These are phyloP conservation scores for Synanthedon andrenaeformis DNA, from an alignment of 2,888 invertebrate genomes.

Conservation along the genomic window DNA sequence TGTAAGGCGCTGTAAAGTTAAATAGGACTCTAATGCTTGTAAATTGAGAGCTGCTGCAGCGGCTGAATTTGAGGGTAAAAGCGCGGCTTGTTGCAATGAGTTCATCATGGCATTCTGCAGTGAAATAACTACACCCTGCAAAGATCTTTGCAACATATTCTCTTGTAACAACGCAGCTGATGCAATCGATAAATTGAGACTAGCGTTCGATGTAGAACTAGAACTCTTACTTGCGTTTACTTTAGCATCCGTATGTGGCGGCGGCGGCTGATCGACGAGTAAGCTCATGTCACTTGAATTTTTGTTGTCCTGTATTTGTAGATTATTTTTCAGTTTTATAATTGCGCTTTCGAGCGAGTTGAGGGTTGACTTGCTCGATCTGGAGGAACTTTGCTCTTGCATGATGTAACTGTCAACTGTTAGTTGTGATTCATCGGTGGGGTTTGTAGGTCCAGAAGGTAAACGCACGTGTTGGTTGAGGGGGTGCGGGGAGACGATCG, in stretches of 20 bases:
- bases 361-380: slow-evolving; percentile 55
- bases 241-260: slow-evolving; percentile 43
- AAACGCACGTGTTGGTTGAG: slow-evolving; percentile 11
- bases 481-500: slow-evolving; percentile 42
- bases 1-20: slow-evolving; percentile 84
- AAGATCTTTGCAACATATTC: slow-evolving; percentile 78
- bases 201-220: slow-evolving; percentile 45
- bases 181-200: slow-evolving; percentile 64
- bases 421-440: slow-evolving; percentile 15
- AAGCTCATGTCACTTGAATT: slow-evolving; percentile 47
- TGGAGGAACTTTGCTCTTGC: slow-evolving; percentile 65
- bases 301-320: slow-evolving; percentile 64
- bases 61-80: slow-evolving; percentile 84
- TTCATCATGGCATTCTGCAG: slow-evolving; percentile 88
- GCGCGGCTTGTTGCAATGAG: slow-evolving; percentile 85
- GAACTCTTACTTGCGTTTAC: slow-evolving; percentile 55
- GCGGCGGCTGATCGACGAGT: slow-evolving; percentile 42
- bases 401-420: slow-evolving; percentile 27
- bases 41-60: slow-evolving; percentile 87
- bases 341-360: slow-evolving; percentile 67
- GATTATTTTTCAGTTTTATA: slow-evolving; percentile 64
- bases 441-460: slow-evolving; percentile 19
- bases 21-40: slow-evolving; percentile 87
- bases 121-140: slow-evolving; percentile 83
- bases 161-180: slow-evolving; percentile 74